Percentiles rank a stretch among this genome's conserved stretches.
Evolutionary conservation across 2,888 invertebrate species (phyloP).

Genomic region (Tetragnatha montana): DNA sequence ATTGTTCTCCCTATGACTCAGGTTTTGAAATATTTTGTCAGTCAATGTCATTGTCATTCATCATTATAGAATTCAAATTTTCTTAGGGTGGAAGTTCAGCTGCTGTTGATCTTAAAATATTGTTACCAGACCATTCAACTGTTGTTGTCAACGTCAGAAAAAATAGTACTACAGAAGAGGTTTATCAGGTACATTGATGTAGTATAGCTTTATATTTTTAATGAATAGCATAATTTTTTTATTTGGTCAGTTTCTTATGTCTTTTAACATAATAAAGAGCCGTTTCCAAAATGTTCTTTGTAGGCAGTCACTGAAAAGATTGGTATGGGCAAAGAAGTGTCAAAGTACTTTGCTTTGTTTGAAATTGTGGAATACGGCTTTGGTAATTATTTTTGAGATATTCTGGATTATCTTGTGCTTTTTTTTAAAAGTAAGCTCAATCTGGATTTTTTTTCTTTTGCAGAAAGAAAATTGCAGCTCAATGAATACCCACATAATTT

Average conservation of each 20-base stretch:
- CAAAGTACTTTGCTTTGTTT: conserved; percentile 95
- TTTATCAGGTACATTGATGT: conserved; percentile 80
- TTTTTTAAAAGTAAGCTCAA: conserved; percentile 82
- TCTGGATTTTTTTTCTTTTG: conserved; percentile 79
- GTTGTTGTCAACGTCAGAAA: conserved; percentile 91
- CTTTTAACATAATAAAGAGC: no score
- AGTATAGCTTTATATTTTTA: not conserved
- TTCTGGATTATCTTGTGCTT: conserved; percentile 91
- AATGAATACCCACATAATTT: conserved; percentile 97
- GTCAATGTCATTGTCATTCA: not conserved
- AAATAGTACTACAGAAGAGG: conserved; percentile 91
- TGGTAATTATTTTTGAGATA: conserved; percentile 80
- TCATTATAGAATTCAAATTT: not conserved
- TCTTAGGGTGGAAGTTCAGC: conserved; percentile 76
- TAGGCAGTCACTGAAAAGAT: conserved; percentile 90
- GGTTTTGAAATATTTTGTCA: no score
- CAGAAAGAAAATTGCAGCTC: conserved; percentile 94
- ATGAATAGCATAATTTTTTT: conserved; percentile 23
- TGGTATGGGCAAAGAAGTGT: conserved; percentile 85
- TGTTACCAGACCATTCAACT: conserved; percentile 93
- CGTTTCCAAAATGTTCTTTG: conserved; percentile 63
- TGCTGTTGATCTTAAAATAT: conserved; percentile 82
- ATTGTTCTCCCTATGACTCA: no score
- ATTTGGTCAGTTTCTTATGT: not conserved
- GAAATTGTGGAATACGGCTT: conserved; percentile 98